A percentile compares a stretch with the other conserved stretches of the same genome.
Conservation (phyloP, 2,797 vertebrate species). For the Gallirallus australis region DNA sequence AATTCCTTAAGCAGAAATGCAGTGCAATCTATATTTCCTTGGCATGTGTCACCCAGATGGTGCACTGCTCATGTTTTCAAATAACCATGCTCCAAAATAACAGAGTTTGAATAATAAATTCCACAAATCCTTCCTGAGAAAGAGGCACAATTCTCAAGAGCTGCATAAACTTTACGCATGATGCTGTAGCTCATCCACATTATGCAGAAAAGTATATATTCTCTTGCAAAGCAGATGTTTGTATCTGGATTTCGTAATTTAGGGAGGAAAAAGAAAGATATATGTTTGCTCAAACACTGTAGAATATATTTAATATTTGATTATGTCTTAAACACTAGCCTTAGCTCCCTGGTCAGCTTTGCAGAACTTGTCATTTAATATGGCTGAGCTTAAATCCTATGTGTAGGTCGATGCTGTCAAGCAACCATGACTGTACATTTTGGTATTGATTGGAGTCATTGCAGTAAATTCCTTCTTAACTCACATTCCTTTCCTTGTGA, state of each 20-base stretch:
- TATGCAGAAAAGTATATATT: constrained; percentile 76
- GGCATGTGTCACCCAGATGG: constrained; percentile 87
- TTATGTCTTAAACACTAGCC: constrained; percentile 78
- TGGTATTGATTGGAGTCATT: constrained; percentile 84
- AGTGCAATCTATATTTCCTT: constrained; percentile 89
- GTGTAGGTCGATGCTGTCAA: constrained; percentile 82
- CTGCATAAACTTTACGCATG: constrained; percentile 83
- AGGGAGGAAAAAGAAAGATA: constrained; percentile 8
- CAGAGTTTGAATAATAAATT: constrained; percentile 89
- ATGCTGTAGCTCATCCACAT: constrained; percentile 82
- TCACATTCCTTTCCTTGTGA: constrained; percentile 71
- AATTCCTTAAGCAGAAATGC: constrained; percentile 89
- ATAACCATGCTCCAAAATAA: constrained; percentile 87
- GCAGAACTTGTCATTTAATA: constrained; percentile 82
- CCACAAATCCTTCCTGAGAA: constrained; percentile 82
- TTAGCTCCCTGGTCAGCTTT: constrained; percentile 74
- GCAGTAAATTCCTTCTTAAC: constrained; percentile 80
- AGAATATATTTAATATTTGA: constrained; percentile 73
- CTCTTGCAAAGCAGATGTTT: constrained; percentile 52
- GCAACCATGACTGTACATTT: constrained; percentile 86
- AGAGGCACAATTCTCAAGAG: constrained; percentile 83
- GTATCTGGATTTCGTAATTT: constrained; percentile 54
- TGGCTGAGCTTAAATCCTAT: constrained; percentile 77
- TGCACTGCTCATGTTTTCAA: constrained; percentile 86
- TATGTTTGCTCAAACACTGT: constrained; percentile 49